A percentile compares a stretch with the other conserved stretches of the same genome.
These are phyloP conservation scores for Adelosebastes latens DNA, from an alignment of 2,797 vertebrate genomes.

Conservation along the genomic window DNA sequence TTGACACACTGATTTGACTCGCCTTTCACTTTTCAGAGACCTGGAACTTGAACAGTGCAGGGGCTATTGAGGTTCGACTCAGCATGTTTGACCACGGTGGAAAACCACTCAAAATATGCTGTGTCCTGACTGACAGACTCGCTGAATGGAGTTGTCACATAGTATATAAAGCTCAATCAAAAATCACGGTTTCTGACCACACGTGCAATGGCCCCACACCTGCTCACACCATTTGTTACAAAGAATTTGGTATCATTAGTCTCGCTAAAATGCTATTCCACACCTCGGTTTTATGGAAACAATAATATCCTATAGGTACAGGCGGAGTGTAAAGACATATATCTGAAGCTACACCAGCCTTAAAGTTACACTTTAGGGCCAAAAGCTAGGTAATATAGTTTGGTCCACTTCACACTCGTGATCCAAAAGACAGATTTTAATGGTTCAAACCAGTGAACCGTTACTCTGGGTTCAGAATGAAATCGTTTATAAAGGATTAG, in stretches of 20 bases:
- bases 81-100: conserved; percentile 64
- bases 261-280: conserved; percentile 65
- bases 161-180: conserved; percentile 41
- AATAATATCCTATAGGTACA: conserved; percentile 59
- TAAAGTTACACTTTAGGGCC: conserved; percentile 44
- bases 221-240: conserved; percentile 61
- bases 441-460: conserved; percentile 24
- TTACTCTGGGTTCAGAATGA: conserved; percentile 20
- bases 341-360: conserved; percentile 49
- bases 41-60: conserved; percentile 77
- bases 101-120: conserved; percentile 58
- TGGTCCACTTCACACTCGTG: conserved; percentile 34
- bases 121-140: conserved; percentile 40
- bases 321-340: conserved; percentile 38
- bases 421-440: conserved; percentile 44
- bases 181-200: conserved; percentile 46
- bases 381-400: conserved; percentile 35
- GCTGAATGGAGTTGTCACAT: conserved; percentile 54
- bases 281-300: conserved; percentile 69
- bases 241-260: conserved; percentile 59
- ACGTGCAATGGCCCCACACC: conserved; percentile 57
- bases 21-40: conserved; percentile 70
- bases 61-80: conserved; percentile 62
- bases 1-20: conserved; percentile 73
- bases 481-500: conserved; percentile 4